phyloP scores from a whole-genome alignment of 2,888 invertebrate genomes.

The Mechanitis mazaeus region DNA sequence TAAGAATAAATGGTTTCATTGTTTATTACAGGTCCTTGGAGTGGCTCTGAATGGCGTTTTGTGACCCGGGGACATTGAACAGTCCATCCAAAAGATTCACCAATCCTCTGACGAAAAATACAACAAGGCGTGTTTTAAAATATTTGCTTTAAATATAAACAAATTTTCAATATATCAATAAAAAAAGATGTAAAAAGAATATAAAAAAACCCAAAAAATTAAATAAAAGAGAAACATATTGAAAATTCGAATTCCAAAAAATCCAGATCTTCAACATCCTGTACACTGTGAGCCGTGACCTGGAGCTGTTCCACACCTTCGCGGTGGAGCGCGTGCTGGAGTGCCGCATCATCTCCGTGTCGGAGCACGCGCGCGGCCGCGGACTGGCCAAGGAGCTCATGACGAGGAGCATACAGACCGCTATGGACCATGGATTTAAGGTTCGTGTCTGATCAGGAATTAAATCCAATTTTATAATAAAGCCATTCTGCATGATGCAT shows the following conservation, averaged over 20 bases:
- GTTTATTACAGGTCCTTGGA: conserved; percentile 81
- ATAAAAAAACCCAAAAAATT: too few species aligned
- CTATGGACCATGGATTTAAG: conserved; percentile 81
- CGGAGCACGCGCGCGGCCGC: conserved; percentile 81
- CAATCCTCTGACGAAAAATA: conserved; percentile 82
- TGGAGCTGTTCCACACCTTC: conserved; percentile 81
- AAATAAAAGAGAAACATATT: too few species aligned
- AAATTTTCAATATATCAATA: not conserved
- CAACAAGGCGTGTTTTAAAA: conserved; percentile 63
- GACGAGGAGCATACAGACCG: conserved; percentile 79
- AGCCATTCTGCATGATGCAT: too few species aligned
- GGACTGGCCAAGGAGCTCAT: conserved; percentile 86
- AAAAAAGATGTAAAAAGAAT: too few species aligned
- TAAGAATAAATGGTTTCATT: not conserved
- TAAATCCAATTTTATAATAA: too few species aligned
- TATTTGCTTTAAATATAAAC: not conserved
- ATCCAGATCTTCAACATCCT: conserved; percentile 82
- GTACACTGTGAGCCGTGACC: conserved; percentile 81
- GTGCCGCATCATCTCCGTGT: conserved; percentile 87
- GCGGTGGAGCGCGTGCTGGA: conserved; percentile 84
- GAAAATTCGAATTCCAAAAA: not conserved
- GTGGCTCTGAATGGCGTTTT: conserved; percentile 87
- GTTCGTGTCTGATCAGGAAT: conserved; percentile 50
- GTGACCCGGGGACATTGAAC: conserved; percentile 82
- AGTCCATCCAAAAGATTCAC: conserved; percentile 81